phyloP scores from a whole-genome alignment of 2,113 vertebrate genomes.

The Mus spicilegus region DNA sequence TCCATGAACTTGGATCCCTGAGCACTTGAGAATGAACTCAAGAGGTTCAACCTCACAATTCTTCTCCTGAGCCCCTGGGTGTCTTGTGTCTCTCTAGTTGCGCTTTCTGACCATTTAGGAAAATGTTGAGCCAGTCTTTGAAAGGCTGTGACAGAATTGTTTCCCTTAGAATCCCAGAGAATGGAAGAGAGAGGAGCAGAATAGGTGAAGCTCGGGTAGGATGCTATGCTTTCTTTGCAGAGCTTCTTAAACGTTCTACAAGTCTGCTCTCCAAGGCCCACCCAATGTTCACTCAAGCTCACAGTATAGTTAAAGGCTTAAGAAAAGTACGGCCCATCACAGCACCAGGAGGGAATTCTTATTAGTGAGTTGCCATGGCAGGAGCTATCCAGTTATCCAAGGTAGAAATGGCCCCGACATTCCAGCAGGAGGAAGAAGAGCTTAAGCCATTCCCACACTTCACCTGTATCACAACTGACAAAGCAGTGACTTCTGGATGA shows the following conservation, averaged over 20 bases:
- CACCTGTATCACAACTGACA: slow-evolving; percentile 25
- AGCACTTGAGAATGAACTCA: slow-evolving; percentile 59
- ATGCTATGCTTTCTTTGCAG: background rate
- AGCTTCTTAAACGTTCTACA: slow-evolving; percentile 11
- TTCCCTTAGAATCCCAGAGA: slow-evolving; percentile 35
- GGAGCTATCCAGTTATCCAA: slow-evolving; percentile 15
- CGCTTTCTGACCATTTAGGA: slow-evolving; percentile 39
- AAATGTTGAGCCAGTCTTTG: slow-evolving; percentile 37
- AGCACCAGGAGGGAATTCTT: slow-evolving; percentile 25
- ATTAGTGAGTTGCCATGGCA: background rate
- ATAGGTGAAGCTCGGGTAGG: background rate
- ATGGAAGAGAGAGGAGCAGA: background rate
- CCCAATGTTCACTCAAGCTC: slow-evolving; percentile 6
- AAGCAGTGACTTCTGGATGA: slow-evolving; percentile 16
- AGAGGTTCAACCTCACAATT: slow-evolving; percentile 41
- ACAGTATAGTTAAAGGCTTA: slow-evolving; percentile 32
- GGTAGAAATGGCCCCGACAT: slow-evolving; percentile 10
- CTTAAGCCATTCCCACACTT: slow-evolving; percentile 13
- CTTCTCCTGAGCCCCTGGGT: slow-evolving; percentile 23
- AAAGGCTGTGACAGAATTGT: background rate
- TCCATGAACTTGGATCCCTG: slow-evolving; percentile 48
- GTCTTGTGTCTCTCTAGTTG: background rate
- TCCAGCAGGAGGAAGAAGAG: slow-evolving; percentile 29
- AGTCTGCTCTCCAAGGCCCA: background rate
- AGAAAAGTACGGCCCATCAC: slow-evolving; percentile 25